Evolutionary conservation across 1,140 invertebrate genomes (phyloP).

Genomic region (Eurosta solidaginis): DNA sequence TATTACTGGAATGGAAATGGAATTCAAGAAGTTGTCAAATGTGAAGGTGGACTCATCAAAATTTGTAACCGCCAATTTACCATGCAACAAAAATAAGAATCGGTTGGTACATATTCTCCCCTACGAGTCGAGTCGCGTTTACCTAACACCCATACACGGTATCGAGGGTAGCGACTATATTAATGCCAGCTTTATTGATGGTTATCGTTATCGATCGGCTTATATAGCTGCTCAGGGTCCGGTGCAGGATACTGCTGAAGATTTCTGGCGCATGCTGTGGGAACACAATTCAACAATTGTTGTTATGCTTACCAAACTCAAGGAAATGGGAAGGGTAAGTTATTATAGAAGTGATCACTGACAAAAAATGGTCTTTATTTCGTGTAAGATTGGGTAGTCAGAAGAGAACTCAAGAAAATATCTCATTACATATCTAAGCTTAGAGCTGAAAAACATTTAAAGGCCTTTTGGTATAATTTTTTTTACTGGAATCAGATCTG

Average conservation of each 20-base stretch:
- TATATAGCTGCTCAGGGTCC: slow-evolving; percentile 99
- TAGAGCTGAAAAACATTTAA: no score
- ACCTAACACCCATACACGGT: slow-evolving; percentile 86
- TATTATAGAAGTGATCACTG: slow-evolving; percentile 29
- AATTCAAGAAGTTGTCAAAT: slow-evolving; percentile 96
- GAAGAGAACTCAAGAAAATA: no score
- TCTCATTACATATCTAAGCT: no score
- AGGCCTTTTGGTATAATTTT: no score
- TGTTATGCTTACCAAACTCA: slow-evolving; percentile 97
- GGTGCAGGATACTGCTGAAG: slow-evolving; percentile 91
- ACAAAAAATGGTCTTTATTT: no score
- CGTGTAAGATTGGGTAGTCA: no score
- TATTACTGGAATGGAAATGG: slow-evolving; percentile 95
- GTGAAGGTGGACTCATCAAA: slow-evolving; percentile 92
- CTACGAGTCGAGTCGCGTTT: slow-evolving; percentile 94
- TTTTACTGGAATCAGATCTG: no score
- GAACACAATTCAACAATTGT: slow-evolving; percentile 99
- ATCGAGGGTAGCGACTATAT: slow-evolving; percentile 98
- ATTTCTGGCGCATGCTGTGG: slow-evolving; percentile 99
- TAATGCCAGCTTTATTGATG: slow-evolving; percentile 98
- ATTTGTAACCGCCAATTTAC: slow-evolving; percentile 94
- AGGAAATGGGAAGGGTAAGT: slow-evolving; percentile 93
- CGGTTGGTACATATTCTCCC: slow-evolving; percentile 96
- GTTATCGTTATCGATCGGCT: slow-evolving; percentile 86
- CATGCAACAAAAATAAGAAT: slow-evolving; percentile 98